Percentiles rank a stretch among this genome's conserved stretches.
These are phyloP conservation scores for Diplodus sargus DNA, from an alignment of 2,797 vertebrate genomes.

Conservation along the genomic window DNA sequence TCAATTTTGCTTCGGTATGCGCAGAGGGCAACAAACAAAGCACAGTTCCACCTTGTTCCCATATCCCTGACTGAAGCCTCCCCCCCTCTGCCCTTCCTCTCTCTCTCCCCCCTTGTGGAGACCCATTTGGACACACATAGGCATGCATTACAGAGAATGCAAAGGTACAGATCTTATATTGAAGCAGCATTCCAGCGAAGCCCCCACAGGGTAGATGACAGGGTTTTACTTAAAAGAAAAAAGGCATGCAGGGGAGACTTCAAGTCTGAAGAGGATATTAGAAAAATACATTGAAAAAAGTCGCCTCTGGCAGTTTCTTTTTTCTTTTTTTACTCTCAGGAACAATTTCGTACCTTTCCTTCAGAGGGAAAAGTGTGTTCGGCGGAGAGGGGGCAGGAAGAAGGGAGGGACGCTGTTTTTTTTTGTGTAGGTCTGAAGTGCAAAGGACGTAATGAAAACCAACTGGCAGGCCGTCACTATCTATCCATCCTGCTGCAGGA, in stretches of 20 bases:
- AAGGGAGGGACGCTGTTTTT: slow-evolving; percentile 58
- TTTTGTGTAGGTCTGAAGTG: slow-evolving; percentile 69
- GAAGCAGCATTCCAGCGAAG: slow-evolving; percentile 80
- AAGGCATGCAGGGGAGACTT: slow-evolving; percentile 78
- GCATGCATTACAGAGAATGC: slow-evolving; percentile 72
- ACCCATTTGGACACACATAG: slow-evolving; percentile 74
- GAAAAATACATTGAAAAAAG: slow-evolving; percentile 85
- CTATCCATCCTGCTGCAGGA: slow-evolving; percentile 78
- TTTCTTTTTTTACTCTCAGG: slow-evolving; percentile 78
- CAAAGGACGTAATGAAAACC: slow-evolving; percentile 85
- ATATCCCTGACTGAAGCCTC: slow-evolving; percentile 65
- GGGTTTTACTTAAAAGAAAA: slow-evolving; percentile 84
- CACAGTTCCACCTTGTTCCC: slow-evolving; percentile 80
- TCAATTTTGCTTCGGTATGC: slow-evolving; percentile 82
- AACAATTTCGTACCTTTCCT: slow-evolving; percentile 83
- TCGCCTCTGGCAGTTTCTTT: slow-evolving; percentile 71
- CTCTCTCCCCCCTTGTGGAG: slow-evolving; percentile 46
- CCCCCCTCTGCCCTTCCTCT: slow-evolving; percentile 11
- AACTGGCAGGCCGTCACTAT: slow-evolving; percentile 86
- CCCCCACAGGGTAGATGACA: slow-evolving; percentile 83
- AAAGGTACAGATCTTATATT: slow-evolving; percentile 83
- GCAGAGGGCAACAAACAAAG: slow-evolving; percentile 84
- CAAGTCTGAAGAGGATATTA: slow-evolving; percentile 89
- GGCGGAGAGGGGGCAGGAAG: slow-evolving; percentile 55
- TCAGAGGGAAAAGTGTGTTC: slow-evolving; percentile 69